Evolutionary conservation across 2,113 vertebrate species (phyloP).

Genomic region (Thinocorus orbignyianus): DNA sequence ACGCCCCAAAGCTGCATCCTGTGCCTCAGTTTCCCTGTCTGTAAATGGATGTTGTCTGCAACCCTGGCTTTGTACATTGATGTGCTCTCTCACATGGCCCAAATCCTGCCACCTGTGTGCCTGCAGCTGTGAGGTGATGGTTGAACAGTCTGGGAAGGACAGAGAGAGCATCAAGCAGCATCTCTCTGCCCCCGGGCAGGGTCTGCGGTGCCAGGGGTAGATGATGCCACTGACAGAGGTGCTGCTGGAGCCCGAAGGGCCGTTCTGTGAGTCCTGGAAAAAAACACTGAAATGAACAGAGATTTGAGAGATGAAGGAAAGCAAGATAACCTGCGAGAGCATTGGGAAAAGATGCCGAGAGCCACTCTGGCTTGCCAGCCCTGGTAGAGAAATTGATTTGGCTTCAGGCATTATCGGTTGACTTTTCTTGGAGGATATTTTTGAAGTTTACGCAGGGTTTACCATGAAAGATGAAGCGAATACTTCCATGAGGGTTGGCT

Average conservation of each 20-base stretch:
- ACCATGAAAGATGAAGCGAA: not conserved
- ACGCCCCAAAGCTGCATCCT: accelerated
- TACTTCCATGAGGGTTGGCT: accelerated
- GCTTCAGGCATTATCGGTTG: accelerated
- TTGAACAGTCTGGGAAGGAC: not conserved
- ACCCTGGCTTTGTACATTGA: not conserved
- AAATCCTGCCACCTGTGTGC: not conserved
- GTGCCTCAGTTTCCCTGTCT: constrained; percentile 16
- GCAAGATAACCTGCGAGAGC: not conserved
- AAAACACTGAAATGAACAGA: not conserved
- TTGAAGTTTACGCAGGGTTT: not conserved
- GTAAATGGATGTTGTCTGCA: accelerated
- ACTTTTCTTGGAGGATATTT: not conserved
- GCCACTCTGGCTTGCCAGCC: accelerated
- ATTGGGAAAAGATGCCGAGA: accelerated
- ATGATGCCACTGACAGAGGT: not conserved
- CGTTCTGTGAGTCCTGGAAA: not conserved
- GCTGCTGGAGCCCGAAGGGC: not conserved
- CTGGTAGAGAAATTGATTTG: not conserved
- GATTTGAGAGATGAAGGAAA: not conserved
- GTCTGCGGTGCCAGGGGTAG: not conserved
- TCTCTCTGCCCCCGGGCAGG: accelerated
- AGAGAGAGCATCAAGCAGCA: not conserved
- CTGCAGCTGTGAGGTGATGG: accelerated
- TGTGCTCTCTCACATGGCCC: not conserved